Conservation (phyloP, 2,888 invertebrate species). For the Xestoiulus laeticollis region DNA sequence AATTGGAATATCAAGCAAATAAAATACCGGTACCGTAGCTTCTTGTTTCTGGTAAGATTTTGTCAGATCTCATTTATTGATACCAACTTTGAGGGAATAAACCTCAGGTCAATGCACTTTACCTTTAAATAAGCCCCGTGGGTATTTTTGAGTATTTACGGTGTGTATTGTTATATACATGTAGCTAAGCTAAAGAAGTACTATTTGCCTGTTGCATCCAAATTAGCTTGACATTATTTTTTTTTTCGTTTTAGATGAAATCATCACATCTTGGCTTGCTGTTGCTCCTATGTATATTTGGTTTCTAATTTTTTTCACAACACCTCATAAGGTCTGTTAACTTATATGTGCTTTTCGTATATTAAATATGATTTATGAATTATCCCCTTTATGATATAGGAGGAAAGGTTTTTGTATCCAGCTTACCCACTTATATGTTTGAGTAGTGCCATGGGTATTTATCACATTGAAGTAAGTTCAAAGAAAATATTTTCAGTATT, state of each 20-base stretch:
- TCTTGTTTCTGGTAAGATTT: too few species aligned
- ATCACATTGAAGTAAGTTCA: constrained; percentile 16
- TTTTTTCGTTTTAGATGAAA: constrained; percentile 33
- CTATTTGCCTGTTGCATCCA: background rate
- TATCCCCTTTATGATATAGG: constrained; percentile 64
- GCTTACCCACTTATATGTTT: constrained; percentile 81
- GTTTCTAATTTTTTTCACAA: constrained; percentile 85
- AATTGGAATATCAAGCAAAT: too few species aligned
- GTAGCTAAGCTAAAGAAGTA: background rate
- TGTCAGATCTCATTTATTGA: too few species aligned
- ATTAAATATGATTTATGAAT: background rate
- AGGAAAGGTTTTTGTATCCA: constrained; percentile 90
- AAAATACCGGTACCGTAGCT: too few species aligned
- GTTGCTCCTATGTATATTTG: constrained; percentile 85
- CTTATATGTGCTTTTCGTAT: background rate
- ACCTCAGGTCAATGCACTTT: too few species aligned
- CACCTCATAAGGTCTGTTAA: constrained; percentile 87
- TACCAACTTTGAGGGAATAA: too few species aligned
- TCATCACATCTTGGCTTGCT: constrained; percentile 73
- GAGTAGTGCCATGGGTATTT: constrained; percentile 60
- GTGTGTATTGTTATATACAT: too few species aligned
- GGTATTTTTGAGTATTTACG: too few species aligned
- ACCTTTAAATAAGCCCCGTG: too few species aligned
- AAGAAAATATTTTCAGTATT: background rate
- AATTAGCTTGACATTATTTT: background rate